Evolutionary conservation across 2,113 vertebrate genomes (phyloP), one percentile per base, ranked within the genome.

Genomic region (Oryzias celebensis): DNA sequence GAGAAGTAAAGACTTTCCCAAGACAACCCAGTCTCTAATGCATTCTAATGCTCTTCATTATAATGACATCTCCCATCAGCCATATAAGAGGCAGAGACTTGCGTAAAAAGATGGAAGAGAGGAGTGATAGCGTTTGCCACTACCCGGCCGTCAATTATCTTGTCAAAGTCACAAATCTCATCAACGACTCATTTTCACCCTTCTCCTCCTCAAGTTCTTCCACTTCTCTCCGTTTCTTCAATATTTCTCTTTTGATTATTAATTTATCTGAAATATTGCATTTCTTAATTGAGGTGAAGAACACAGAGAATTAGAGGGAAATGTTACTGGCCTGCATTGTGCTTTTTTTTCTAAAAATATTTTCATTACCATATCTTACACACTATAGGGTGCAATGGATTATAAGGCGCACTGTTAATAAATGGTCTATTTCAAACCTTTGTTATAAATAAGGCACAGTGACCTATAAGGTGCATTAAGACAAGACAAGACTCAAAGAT

Each of bases 91-190:
- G 31, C 58, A 70, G 72, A 75, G 79, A 65, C 59, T 68, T 31
- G 0, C 58, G 52, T 23, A 36, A 71, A 70, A 58, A 58, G 67
- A 70, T 66, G 58, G 55, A 70, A 73, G 59, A 62, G 59, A 57
- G 75, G 85, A 88, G 85, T 86, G 84, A 92, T 91, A 90, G 85
- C 80, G 75, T 88, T 85, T 87, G 76, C 80, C 80, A 90, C 83
- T 72, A 82, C 71, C 82, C 63, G 84, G 88, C 79, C 74, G 68
- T 90, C 90, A 92, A 90, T 91, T 92, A 92, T 87, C 88, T 87
- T 89, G 88, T 92, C 90, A 91, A 88, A 87, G 87, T 91, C 85
- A 88, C 83, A 86, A 83, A 88, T 91, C 87, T 89, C 91, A 93
- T 91, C 86, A 90, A 83, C 63, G 68, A 77, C 73, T 86, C 73